phyloP scores from a whole-genome alignment of 2,113 vertebrate species.

The Plotosus lineatus region DNA sequence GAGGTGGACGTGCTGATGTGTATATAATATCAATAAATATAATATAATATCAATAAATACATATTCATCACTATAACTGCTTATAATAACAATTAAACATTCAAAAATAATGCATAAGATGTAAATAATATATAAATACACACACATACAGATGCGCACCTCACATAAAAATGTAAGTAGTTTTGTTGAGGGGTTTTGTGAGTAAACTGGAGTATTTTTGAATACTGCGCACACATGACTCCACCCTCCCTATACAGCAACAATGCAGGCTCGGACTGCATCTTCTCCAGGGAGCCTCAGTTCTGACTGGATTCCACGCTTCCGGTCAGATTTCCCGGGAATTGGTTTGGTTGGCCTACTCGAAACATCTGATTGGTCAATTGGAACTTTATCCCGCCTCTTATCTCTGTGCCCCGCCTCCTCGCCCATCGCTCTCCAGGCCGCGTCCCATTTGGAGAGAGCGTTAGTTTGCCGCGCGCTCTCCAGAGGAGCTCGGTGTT shows the following conservation, averaged over 20 bases:
- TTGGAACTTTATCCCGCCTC: neutral
- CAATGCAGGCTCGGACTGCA: neutral
- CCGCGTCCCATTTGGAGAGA: conserved; percentile 5
- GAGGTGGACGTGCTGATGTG: too few species aligned
- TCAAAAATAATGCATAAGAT: too few species aligned
- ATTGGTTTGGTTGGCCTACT: conserved; percentile 59
- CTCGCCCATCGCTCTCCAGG: conserved; percentile 1
- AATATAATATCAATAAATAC: too few species aligned
- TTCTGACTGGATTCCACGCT: neutral
- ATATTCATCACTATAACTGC: too few species aligned
- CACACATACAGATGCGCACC: too few species aligned
- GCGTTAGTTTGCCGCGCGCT: neutral
- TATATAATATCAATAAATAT: too few species aligned
- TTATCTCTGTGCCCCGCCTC: neutral
- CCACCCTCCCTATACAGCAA: neutral
- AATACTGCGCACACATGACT: neutral
- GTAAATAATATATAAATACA: too few species aligned
- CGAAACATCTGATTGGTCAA: conserved; percentile 23
- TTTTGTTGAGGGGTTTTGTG: too few species aligned
- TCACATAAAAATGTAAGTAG: too few species aligned
- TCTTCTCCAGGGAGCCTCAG: neutral
- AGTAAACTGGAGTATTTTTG: too few species aligned
- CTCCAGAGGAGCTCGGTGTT: neutral
- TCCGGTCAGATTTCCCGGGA: conserved; percentile 36
- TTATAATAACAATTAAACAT: too few species aligned